These are phyloP conservation scores for Acrobasis suavella DNA, from an alignment of 2,888 invertebrate genomes.

Conservation along the genomic window DNA sequence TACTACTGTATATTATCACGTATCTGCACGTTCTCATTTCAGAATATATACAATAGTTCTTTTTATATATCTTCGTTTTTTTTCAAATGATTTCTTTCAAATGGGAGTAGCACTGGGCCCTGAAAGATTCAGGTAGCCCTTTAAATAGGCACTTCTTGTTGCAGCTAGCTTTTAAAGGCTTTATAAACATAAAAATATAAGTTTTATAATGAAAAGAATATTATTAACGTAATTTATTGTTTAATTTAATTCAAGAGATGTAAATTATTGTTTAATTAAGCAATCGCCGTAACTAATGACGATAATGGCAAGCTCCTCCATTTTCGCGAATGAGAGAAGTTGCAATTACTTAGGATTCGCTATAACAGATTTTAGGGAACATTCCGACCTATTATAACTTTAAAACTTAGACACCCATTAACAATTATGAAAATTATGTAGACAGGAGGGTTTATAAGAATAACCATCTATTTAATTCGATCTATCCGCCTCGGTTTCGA, in stretches of 20 bases:
- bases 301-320: slow-evolving; percentile 33
- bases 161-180: no score
- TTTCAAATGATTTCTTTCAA: no score
- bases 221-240: neutral
- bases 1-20: no score
- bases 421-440: neutral
- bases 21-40: no score
- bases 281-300: slow-evolving; percentile 37
- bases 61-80: no score
- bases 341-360: slow-evolving; percentile 25
- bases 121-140: no score
- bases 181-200: neutral
- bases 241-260: neutral
- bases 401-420: neutral
- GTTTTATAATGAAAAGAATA: neutral
- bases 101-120: no score
- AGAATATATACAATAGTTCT: no score
- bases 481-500: no score
- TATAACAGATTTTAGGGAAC: slow-evolving; percentile 18
- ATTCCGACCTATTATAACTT: slow-evolving; percentile 3
- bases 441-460: no score
- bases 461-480: no score
- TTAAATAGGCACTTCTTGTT: no score
- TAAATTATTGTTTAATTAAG: slow-evolving; percentile 26
- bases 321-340: slow-evolving; percentile 22